phyloP scores from a whole-genome alignment of 1,140 invertebrate species.

The Patella vulgata region DNA sequence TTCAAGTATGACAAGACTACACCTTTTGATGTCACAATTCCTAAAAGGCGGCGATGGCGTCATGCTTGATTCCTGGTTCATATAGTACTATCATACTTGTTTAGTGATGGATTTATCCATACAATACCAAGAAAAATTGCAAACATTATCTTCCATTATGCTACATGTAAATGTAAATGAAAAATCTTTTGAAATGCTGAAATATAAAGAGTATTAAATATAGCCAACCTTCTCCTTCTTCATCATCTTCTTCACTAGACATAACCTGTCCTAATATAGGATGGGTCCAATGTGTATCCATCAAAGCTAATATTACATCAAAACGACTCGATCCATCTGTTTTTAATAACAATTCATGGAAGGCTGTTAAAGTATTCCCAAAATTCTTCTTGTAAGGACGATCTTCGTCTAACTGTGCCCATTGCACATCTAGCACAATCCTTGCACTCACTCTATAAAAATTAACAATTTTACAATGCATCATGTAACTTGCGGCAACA shows the following conservation, averaged over 20 bases:
- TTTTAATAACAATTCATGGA: conserved; percentile 34
- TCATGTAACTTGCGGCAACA: not conserved
- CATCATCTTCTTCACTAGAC: conserved; percentile 47
- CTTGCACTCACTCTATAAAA: conserved; percentile 47
- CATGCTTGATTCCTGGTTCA: too few relatives aligned
- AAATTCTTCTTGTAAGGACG: conserved; percentile 44
- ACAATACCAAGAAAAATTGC: too few relatives aligned
- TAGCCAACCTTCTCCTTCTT: conserved; percentile 39
- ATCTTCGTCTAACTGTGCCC: conserved; percentile 47
- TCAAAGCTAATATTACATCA: conserved; percentile 36
- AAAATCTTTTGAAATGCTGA: too few relatives aligned
- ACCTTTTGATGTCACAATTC: too few relatives aligned
- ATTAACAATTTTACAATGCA: not conserved
- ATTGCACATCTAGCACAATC: conserved; percentile 50
- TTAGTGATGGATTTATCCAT: too few relatives aligned
- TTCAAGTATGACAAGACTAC: too few relatives aligned
- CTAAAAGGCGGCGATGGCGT: too few relatives aligned
- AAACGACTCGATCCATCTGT: conserved; percentile 42
- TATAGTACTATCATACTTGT: too few relatives aligned
- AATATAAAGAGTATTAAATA: too few relatives aligned
- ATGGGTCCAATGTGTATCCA: conserved; percentile 50
- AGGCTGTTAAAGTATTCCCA: conserved; percentile 33
- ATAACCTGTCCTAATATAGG: conserved; percentile 47
- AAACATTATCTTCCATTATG: too few relatives aligned
- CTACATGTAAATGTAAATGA: too few relatives aligned